Evolutionary conservation across 2,113 vertebrate species (phyloP), one percentile per base, ranked within the genome.

Genomic region (Meles meles): DNA sequence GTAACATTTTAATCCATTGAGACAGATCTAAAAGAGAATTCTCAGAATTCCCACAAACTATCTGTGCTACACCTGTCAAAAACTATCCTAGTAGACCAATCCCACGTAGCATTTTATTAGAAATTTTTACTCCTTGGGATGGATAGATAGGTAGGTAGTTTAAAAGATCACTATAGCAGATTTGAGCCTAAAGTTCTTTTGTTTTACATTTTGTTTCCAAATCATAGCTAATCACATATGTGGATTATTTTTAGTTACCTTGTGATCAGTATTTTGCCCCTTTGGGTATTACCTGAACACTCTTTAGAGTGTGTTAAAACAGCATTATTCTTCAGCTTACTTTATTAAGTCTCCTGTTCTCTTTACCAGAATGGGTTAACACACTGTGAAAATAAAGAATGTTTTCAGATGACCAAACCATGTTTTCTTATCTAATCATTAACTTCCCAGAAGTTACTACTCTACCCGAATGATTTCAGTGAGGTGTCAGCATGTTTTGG

Each of bases 401-500:
- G 47, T 86, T 95, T 97, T 72, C 72, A 67, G 52, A 85, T 88
- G 34, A 91, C 34, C 85, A n/a, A 63, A 37, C 23, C 65, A 20
- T 89, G 17, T 84, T 61, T 65, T 59, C 76, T 63, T 89, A 55
- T 42, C 9, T 92, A 97, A 93, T 92, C 72, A 44, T 88, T 93
- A 94, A 77, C 71, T 67, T 92, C 57, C 42, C 17, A 27, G n/a
- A 27, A 85, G 7, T 90, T 93, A 55, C 7, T 93, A 34, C 31
- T 80, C 57, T 84, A 18, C 13, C 8, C 34, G 21, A 61, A 65
- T 88, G 76, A 31, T 63, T 91, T 91, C 71, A 85, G 71, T 86
- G 72, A 83, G 27, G 88, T 93, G 25, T 27, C n/a, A 61, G 9
- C 94, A 31, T 82, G 29, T 84, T 92, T 89, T 61, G 27, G 47